phyloP scores from a whole-genome alignment of 1,140 invertebrate species.

The Chironomus tepperi region DNA sequence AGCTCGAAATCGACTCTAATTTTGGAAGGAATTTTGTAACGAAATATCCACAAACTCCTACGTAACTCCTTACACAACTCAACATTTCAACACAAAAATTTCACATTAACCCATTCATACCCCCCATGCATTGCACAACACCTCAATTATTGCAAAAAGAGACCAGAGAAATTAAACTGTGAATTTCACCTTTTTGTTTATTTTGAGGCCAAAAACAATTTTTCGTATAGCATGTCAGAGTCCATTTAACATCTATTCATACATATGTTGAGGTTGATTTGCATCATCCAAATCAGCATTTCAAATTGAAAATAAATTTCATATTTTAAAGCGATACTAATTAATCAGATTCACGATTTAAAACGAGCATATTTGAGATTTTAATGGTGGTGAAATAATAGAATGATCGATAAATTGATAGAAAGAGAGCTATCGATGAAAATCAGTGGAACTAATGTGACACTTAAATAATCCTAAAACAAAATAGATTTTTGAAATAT shows the following conservation, averaged over 20 bases:
- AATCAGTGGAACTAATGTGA: not conserved
- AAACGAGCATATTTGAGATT: conserved; percentile 13
- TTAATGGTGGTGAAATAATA: not conserved
- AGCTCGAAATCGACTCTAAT: too few species aligned
- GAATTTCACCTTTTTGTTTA: too few species aligned
- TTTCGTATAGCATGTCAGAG: too few species aligned
- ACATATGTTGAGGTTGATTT: not conserved
- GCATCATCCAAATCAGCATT: not conserved
- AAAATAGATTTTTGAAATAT: not conserved
- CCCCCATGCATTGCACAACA: too few species aligned
- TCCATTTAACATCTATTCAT: not conserved
- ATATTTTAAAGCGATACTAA: conserved; percentile 20
- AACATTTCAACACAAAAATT: too few species aligned
- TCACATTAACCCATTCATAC: too few species aligned
- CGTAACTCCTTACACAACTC: too few species aligned
- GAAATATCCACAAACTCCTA: not conserved
- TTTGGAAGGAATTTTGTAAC: too few species aligned
- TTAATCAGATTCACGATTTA: conserved; percentile 22
- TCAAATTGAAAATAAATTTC: conserved; percentile 18
- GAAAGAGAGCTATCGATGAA: not conserved
- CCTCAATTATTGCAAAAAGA: too few species aligned
- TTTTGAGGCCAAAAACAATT: not conserved
- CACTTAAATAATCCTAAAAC: not conserved
- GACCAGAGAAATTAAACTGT: too few species aligned
- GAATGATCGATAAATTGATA: not conserved